Conservation (phyloP, 2,797 vertebrate species). For the Vespertilio murinus region DNA sequence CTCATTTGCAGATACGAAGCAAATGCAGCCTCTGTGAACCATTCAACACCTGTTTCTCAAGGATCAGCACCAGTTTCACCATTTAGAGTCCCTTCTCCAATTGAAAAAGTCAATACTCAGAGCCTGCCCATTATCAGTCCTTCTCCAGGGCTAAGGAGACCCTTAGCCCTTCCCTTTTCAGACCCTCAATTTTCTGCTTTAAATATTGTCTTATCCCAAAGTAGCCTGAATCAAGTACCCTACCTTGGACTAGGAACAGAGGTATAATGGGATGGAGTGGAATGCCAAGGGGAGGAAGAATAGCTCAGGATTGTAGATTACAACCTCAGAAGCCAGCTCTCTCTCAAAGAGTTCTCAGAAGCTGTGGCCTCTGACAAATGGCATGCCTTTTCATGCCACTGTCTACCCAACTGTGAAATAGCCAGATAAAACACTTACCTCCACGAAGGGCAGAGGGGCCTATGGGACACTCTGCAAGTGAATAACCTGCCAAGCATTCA, state of each 20-base stretch:
- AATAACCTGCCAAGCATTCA: constrained; percentile 59
- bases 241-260: not conserved
- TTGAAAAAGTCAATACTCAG: not conserved
- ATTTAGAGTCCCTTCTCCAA: not conserved
- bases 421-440: constrained; percentile 68
- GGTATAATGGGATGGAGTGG: not conserved
- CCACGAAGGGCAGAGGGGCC: constrained; percentile 40
- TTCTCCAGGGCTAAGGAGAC: not conserved
- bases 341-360: not conserved
- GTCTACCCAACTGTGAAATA: constrained; percentile 26
- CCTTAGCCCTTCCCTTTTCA: constrained; percentile 1
- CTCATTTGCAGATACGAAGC: not conserved
- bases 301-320: constrained; percentile 6
- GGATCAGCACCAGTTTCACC: not conserved
- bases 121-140: not conserved
- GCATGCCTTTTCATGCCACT: not conserved
- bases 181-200: constrained; percentile 28
- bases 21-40: not conserved
- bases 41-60: not conserved
- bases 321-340: not conserved
- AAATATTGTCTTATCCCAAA: not conserved
- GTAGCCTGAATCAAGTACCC: not conserved
- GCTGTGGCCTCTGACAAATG: not conserved
- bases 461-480: constrained; percentile 51
- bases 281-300: not conserved